Base-by-base conservation (phyloP, 53 echinoderm and acorn worm genomes). In the Echinometra lucunter region DNA sequence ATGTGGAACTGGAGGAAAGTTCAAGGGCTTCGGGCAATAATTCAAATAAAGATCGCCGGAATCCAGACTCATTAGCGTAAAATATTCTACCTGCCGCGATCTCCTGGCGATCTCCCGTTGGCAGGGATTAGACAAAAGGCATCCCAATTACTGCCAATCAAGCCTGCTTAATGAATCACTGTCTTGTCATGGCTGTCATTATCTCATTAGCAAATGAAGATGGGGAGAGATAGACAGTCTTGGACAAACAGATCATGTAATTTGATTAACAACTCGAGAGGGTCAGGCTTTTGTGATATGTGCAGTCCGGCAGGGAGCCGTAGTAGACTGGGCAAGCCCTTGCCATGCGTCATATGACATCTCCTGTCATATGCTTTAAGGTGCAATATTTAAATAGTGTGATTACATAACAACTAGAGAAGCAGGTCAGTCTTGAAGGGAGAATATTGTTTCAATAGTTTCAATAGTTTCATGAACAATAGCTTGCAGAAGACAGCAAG, bases 71-170 rank as follows among this genome's bases (percentile, higher is more conserved):
- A 85, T 85, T 85, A 85, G 85, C 2, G n/a, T 9, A 49, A 12
- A 49, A 27, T 85, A 85, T 28, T 45, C 53, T 85, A 49, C 85
- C 49, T 85, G 85, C n/a, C 23, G 30, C 2, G 12, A 3, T 85
- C n/a, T 49, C 49, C 85, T 15, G 85, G n/a, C n/a, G n/a, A n/a
- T n/a, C n/a, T n/a, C n/a, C 85, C 6, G 81, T 9, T 15, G 63
- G 30, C n/a, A 2, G 53, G 45, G 49, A 49, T 49, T 28, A 63
- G 49, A 85, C 38, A 58, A 91, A 91, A 40, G 69, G 90, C 63
- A 60, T 37, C n/a, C 91, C 91, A 91, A 91, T 91, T 91, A 91
- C 66, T 66, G 91, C 91, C 69, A 67, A 91, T 66, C 91, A 67
- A 91, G 42, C 27, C 0, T 2, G 90, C 45, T 1, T 67, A 91